Percentiles rank a stretch among this genome's conserved stretches.
Conservation (phyloP, 2,797 vertebrate genomes). For the Artibeus jamaicensis region DNA sequence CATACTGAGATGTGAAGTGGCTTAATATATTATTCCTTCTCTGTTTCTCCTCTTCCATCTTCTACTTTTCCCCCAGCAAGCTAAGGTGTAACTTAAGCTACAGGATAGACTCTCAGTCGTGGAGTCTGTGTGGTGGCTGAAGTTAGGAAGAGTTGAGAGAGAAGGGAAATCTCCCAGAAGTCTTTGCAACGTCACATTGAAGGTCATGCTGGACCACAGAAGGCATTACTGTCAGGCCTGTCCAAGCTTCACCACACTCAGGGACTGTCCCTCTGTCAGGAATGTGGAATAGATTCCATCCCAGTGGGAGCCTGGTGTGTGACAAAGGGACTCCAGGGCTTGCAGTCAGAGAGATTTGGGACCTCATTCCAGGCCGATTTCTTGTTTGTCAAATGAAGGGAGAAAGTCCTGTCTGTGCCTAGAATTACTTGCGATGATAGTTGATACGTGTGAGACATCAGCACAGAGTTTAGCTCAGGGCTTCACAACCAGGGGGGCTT, state of each 20-base stretch:
- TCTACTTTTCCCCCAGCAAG: background rate
- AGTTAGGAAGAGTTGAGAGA: background rate
- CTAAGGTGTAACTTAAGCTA: background rate
- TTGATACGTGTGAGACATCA: rapidly evolving
- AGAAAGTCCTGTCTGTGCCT: background rate
- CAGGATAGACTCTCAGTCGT: background rate
- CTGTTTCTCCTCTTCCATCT: background rate
- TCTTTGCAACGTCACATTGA: background rate
- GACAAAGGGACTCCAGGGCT: background rate
- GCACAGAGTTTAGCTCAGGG: background rate
- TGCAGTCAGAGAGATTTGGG: background rate
- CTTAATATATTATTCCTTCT: background rate
- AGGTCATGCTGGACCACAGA: background rate
- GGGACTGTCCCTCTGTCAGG: background rate
- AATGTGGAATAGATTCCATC: background rate
- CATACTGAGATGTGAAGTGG: background rate
- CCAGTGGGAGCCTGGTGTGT: background rate
- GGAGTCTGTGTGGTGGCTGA: background rate
- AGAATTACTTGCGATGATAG: background rate
- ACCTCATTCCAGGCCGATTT: background rate
- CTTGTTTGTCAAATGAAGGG: background rate
- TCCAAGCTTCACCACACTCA: rapidly evolving
- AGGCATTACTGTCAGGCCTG: background rate
- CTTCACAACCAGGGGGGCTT: background rate
- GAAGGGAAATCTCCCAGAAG: background rate